phyloP scores from a whole-genome alignment of 2,113 vertebrate species.

The Prunella himalayana region DNA sequence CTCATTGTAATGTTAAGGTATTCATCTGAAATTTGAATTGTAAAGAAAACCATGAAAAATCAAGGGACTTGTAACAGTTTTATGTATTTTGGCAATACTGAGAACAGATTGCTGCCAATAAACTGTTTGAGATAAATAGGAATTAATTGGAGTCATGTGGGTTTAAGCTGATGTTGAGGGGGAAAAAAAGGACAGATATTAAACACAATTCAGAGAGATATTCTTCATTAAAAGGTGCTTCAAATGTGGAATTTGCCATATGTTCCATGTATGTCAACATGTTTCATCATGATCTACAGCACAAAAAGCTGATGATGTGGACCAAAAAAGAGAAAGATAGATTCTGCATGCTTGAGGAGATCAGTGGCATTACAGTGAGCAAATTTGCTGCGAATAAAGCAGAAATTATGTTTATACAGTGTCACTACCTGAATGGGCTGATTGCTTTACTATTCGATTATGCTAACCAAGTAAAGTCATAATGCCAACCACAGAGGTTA shows the following conservation, averaged over 20 bases:
- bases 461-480: background rate
- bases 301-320: background rate
- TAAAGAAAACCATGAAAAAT: conserved; percentile 57
- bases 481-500: background rate
- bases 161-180: conserved; percentile 66
- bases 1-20: conserved; percentile 52
- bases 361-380: background rate
- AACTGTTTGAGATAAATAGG: conserved; percentile 71
- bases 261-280: background rate
- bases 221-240: conserved; percentile 37
- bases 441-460: background rate
- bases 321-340: background rate
- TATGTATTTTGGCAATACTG: conserved; percentile 67
- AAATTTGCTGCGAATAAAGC: background rate
- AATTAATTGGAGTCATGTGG: conserved; percentile 76
- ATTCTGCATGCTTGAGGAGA: background rate
- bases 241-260: conserved; percentile 1
- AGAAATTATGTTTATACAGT: background rate
- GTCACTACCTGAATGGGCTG: background rate
- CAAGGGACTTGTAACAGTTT: conserved; percentile 58
- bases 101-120: conserved; percentile 72
- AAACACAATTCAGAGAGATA: conserved; percentile 66
- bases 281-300: background rate
- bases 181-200: conserved; percentile 55
- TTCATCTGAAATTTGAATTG: conserved; percentile 48